phyloP scores from a whole-genome alignment of 2,888 invertebrate genomes.

The Cotesia congregata region DNA sequence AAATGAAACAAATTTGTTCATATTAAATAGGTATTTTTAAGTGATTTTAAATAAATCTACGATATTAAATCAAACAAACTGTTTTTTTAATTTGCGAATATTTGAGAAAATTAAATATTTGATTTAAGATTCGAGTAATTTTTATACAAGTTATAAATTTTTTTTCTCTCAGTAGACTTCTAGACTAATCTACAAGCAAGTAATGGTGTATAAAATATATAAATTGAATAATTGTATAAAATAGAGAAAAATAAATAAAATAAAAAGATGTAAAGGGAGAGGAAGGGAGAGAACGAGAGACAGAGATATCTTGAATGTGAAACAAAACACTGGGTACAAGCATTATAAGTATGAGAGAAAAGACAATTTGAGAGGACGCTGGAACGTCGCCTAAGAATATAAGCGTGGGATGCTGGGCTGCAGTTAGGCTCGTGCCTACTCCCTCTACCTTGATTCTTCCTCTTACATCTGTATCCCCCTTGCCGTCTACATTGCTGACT shows the following conservation, averaged over 20 bases:
- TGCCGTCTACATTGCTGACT: constrained; percentile 46
- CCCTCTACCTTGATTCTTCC: constrained; percentile 52
- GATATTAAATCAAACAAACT: too few relatives aligned
- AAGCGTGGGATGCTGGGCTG: constrained; percentile 65
- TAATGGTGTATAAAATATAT: too few relatives aligned
- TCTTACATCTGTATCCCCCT: constrained; percentile 6
- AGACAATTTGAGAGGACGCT: constrained; percentile 36
- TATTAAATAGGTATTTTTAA: too few relatives aligned
- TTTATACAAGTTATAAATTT: too few relatives aligned
- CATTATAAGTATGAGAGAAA: not conserved
- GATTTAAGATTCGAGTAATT: too few relatives aligned
- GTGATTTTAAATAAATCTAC: too few relatives aligned
- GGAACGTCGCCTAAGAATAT: constrained; percentile 56
- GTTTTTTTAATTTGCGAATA: too few relatives aligned
- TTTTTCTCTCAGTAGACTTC: too few relatives aligned
- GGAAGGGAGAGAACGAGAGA: constrained; percentile 26
- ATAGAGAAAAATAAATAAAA: constrained; percentile 16
- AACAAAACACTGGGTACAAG: constrained; percentile 15
- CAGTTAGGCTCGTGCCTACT: constrained; percentile 67
- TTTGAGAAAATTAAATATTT: too few relatives aligned
- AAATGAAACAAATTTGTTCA: too few relatives aligned
- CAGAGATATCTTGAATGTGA: constrained; percentile 24
- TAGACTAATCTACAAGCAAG: too few relatives aligned
- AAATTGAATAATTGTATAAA: constrained; percentile 5
- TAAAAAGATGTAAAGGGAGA: constrained; percentile 9